Conservation (phyloP, 64 coral and sea anemone species). For the Stylophora pistillata region DNA sequence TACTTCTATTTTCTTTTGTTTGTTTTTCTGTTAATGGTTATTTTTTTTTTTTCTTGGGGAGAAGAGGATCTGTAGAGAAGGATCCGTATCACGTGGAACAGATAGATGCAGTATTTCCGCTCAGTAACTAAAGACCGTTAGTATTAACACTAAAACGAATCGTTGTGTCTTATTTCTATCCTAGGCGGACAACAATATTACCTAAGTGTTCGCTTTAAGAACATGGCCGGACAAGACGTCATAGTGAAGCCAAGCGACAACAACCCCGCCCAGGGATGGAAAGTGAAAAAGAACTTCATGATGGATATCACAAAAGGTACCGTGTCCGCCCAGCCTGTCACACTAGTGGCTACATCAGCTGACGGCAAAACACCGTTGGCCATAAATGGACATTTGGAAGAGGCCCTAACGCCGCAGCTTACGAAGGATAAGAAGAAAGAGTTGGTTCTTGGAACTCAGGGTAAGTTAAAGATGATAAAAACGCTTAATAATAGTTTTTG, state of each 20-base stretch:
- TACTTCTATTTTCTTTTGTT: too few species aligned
- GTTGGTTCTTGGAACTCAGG: constrained; percentile 17
- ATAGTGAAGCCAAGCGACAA: constrained; percentile 24
- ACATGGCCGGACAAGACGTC: constrained; percentile 58
- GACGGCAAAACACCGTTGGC: constrained; percentile 19
- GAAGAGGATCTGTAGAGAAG: too few species aligned
- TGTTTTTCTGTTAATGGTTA: too few species aligned
- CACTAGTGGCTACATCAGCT: constrained; percentile 11
- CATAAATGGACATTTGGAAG: constrained; percentile 39
- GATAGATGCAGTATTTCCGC: too few species aligned
- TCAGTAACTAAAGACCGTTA: background rate
- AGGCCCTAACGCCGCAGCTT: constrained; percentile 4
- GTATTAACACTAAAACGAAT: background rate
- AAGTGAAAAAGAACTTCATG: constrained; percentile 56
- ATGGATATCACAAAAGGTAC: constrained; percentile 71
- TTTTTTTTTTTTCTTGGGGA: too few species aligned
- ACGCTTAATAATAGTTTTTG: background rate
- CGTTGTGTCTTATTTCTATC: background rate
- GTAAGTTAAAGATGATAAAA: constrained; percentile 1
- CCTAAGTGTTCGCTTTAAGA: constrained; percentile 38
- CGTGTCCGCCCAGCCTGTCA: constrained; percentile 43
- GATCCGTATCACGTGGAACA: too few species aligned
- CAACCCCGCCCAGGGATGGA: constrained; percentile 16
- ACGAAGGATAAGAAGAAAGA: background rate
- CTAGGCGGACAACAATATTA: constrained; percentile 69